phyloP scores from a whole-genome alignment of 2,888 invertebrate genomes.

The Parnassius glacialis region DNA sequence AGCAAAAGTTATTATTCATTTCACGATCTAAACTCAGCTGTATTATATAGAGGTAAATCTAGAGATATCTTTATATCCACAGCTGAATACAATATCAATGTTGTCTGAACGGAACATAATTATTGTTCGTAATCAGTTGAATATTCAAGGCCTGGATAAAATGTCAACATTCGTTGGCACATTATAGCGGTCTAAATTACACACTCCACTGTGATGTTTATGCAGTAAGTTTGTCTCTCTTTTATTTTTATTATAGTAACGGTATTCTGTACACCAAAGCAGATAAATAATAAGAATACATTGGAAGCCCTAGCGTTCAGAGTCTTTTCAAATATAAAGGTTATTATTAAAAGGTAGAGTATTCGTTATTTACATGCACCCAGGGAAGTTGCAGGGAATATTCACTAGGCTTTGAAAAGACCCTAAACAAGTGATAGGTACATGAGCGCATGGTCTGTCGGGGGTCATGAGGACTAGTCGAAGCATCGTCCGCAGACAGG shows the following conservation, averaged over 20 bases:
- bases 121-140: neutral
- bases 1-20: slow-evolving; percentile 47
- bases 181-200: no score
- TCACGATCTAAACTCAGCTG: slow-evolving; percentile 47
- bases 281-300: no score
- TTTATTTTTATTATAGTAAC: no score
- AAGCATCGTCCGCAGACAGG: slow-evolving; percentile 56
- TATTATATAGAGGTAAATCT: slow-evolving; percentile 28
- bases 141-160: no score
- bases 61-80: neutral
- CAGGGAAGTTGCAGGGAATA: neutral
- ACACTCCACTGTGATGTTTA: no score
- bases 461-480: slow-evolving; percentile 55
- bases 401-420: slow-evolving; percentile 7
- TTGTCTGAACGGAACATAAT: neutral
- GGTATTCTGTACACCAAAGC: no score
- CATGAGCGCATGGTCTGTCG: slow-evolving; percentile 38
- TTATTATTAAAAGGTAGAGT: no score
- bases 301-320: no score
- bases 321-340: no score
- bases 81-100: neutral
- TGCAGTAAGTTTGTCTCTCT: no score
- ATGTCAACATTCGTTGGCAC: no score
- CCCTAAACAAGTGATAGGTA: slow-evolving; percentile 32
- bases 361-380: neutral